Conservation (phyloP, 2,888 invertebrate genomes). For the Dastarcus helophoroides region DNA sequence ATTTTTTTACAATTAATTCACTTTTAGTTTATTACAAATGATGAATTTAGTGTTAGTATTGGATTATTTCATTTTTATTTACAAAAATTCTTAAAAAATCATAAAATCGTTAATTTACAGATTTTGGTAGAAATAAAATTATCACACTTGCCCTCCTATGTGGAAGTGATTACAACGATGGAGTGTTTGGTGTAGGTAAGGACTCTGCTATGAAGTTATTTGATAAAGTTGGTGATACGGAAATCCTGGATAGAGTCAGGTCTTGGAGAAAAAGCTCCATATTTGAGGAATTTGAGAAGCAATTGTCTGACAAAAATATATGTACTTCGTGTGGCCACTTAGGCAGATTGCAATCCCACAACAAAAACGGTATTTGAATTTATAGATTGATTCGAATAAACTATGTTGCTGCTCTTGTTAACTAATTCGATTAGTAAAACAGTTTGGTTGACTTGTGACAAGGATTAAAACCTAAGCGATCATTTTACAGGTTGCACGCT, state of each 20-base stretch:
- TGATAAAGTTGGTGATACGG: slow-evolving; percentile 47
- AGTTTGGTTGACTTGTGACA: too few species aligned
- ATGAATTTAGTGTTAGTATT: slow-evolving; percentile 1
- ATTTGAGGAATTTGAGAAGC: slow-evolving; percentile 44
- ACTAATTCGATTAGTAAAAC: too few species aligned
- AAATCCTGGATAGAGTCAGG: slow-evolving; percentile 56
- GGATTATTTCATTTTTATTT: slow-evolving; percentile 7
- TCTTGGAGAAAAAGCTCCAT: slow-evolving; percentile 50
- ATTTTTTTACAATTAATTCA: too few species aligned
- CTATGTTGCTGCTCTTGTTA: too few species aligned
- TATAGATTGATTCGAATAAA: too few species aligned
- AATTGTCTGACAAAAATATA: slow-evolving; percentile 45
- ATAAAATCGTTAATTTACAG: slow-evolving; percentile 31
- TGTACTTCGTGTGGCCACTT: slow-evolving; percentile 63
- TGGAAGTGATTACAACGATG: slow-evolving; percentile 79
- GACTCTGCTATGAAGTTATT: slow-evolving; percentile 66
- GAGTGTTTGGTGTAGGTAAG: slow-evolving; percentile 66
- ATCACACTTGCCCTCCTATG: slow-evolving; percentile 74
- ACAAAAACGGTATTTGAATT: slow-evolving; percentile 35
- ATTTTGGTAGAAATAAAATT: slow-evolving; percentile 71
- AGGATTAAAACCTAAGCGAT: too few species aligned
- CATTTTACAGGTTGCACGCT: slow-evolving; percentile 46
- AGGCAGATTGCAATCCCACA: slow-evolving; percentile 50
- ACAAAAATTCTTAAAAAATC: too few species aligned
- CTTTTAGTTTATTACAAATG: too few species aligned